Evolutionary conservation across 2,797 vertebrate species (phyloP), one percentile per base, ranked within the genome.

Genomic region (Acestrorhynchus altus): DNA sequence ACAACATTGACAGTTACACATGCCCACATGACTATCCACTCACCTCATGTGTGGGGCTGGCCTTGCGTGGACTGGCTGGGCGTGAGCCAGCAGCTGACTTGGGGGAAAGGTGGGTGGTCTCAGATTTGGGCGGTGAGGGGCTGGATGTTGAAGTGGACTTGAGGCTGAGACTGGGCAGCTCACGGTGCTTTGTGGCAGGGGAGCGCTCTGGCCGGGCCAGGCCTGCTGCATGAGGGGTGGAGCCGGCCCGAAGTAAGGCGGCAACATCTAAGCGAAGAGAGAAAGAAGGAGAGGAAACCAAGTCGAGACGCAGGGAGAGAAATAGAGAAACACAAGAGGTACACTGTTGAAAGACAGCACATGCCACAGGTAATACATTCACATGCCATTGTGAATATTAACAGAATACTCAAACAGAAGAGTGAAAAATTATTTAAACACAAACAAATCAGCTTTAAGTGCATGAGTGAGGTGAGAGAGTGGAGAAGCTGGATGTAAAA

Each of bases 11-110:
- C 31, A 35, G 31, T 35, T 6, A n/a, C 6, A 35, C 6, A 35
- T 35, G 31, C 31, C n/a, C 47, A 4, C 22, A 2, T 42, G 22
- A 9, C 7, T 65, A 42, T 20, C 20, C 3, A 57, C 90, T 89
- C 65, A 98, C 98, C 95, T 99, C 98, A 0, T 97, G 97, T 3
- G 96, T 96, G 0, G 95, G 94, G 83, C 97, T 98, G 8, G 95
- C 95, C 86, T 96, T 98, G 77, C 94, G 94, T n/a, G 96, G 97
- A 83, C 95, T 97, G 77, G 96, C 95, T 84, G 95, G 77, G 84
- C 88, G 86, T 39, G 84, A 87, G 40, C 91, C 91, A 0, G 92
- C 26, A 0, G 93, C 72, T 15, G 83, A 94, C 83, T 92, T 92
- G 39, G 93, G 92, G n/a, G 90, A 92, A 84, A 92, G 90, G 77